A percentile compares a stretch with the other conserved stretches of the same genome.
Evolutionary conservation across 2,797 vertebrate species (phyloP).

Genomic region (Dallia pectoralis): DNA sequence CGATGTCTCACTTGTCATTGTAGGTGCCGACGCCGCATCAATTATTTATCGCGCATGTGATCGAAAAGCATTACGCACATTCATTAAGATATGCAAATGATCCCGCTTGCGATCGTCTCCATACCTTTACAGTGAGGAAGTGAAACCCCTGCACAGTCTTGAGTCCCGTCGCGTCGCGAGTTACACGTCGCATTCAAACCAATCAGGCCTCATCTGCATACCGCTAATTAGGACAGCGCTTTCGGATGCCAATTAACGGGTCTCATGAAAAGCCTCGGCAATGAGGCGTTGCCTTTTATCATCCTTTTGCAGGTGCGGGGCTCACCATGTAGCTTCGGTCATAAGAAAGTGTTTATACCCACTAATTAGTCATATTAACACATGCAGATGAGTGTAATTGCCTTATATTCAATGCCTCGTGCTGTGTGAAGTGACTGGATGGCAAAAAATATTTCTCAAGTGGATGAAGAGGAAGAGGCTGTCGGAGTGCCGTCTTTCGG

Average conservation of each 20-base stretch:
- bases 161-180: constrained; percentile 69
- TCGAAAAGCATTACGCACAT: constrained; percentile 74
- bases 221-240: constrained; percentile 78
- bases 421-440: constrained; percentile 65
- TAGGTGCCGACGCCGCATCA: constrained; percentile 74
- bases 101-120: constrained; percentile 81
- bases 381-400: constrained; percentile 83
- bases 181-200: constrained; percentile 79
- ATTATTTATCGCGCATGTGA: constrained; percentile 79
- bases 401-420: constrained; percentile 70
- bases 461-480: constrained; percentile 35
- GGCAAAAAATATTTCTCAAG: constrained; percentile 59
- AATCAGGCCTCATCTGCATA: constrained; percentile 82
- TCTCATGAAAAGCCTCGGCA: constrained; percentile 74
- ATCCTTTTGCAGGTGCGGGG: constrained; percentile 77
- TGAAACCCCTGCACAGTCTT: constrained; percentile 73
- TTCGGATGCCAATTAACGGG: constrained; percentile 83
- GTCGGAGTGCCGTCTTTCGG: constrained; percentile 22
- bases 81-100: constrained; percentile 83
- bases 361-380: constrained; percentile 86
- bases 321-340: constrained; percentile 74
- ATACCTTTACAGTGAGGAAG: constrained; percentile 72
- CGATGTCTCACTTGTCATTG: constrained; percentile 66
- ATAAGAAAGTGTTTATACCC: constrained; percentile 80
- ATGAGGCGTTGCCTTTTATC: constrained; percentile 77